Conservation (phyloP, 2,888 invertebrate species). For the Hypomecis atomaria region DNA sequence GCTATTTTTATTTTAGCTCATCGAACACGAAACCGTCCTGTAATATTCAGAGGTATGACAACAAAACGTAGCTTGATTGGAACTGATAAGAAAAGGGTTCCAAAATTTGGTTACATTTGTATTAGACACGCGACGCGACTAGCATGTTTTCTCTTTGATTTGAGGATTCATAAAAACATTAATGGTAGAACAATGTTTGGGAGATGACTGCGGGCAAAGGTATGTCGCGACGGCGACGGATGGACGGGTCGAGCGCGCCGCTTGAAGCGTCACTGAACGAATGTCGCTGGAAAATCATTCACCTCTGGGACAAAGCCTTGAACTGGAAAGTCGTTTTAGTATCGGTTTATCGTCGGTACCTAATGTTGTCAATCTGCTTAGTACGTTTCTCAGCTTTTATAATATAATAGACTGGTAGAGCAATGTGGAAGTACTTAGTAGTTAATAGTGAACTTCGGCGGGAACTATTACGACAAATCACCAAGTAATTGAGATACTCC, state of each 20-base stretch:
- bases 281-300: conserved; percentile 36
- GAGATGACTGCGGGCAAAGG: conserved; percentile 45
- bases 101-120: not conserved
- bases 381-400: not conserved
- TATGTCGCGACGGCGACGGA: conserved; percentile 35
- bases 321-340: conserved; percentile 8
- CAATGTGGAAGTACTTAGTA: conserved; percentile 13
- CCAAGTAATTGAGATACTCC: conserved; percentile 31
- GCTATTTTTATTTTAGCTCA: conserved; percentile 27
- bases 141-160: not conserved
- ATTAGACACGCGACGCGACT: not conserved
- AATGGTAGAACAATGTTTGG: conserved; percentile 38
- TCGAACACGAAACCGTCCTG: conserved; percentile 22
- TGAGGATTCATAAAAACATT: conserved; percentile 23
- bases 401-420: conserved; percentile 6
- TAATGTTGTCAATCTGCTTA: not conserved
- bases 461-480: conserved; percentile 30
- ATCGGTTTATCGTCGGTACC: not conserved
- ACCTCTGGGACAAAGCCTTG: conserved; percentile 24
- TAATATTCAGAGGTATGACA: not conserved
- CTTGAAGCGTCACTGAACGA: conserved; percentile 32
- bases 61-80: not conserved
- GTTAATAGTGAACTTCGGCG: conserved; percentile 13
- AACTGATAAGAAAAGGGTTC: not conserved
- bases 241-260: conserved; percentile 26